Conservation (phyloP, 2,888 invertebrate species). For the Nipponacmea schrenckii region DNA sequence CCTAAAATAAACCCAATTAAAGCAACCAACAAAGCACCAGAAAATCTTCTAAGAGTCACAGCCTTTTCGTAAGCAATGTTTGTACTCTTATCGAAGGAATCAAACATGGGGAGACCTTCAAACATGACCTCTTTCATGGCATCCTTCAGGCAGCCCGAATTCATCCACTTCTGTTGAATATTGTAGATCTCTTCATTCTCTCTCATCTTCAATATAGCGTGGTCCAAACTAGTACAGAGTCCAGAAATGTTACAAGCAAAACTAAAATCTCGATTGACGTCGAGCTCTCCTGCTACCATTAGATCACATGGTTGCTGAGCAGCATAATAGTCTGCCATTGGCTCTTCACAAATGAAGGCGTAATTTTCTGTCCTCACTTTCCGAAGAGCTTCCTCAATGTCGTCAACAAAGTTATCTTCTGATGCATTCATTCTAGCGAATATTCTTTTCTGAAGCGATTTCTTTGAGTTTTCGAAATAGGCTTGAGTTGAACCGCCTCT, state of each 20-base stretch:
- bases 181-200: slow-evolving; percentile 15
- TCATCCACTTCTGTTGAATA: slow-evolving; percentile 13
- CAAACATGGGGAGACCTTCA: slow-evolving; percentile 14
- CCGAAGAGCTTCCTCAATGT: slow-evolving; percentile 15
- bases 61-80: slow-evolving; percentile 11
- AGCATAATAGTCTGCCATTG: slow-evolving; percentile 28
- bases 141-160: slow-evolving; percentile 12
- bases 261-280: slow-evolving; percentile 26
- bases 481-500: slow-evolving; percentile 9
- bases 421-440: slow-evolving; percentile 17
- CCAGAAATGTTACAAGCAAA: slow-evolving; percentile 29
- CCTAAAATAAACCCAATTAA: slow-evolving; percentile 4
- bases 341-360: slow-evolving; percentile 35
- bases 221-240: slow-evolving; percentile 9
- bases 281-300: slow-evolving; percentile 32
- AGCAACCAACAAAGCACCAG: slow-evolving; percentile 11
- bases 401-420: slow-evolving; percentile 1
- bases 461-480: slow-evolving; percentile 26
- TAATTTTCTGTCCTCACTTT: slow-evolving; percentile 29
- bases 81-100: slow-evolving; percentile 5
- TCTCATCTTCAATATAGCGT: slow-evolving; percentile 7
- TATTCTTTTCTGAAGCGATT: slow-evolving; percentile 19
- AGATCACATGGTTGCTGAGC: slow-evolving; percentile 33
- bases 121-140: slow-evolving; percentile 1
- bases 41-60: slow-evolving; percentile 17